These are phyloP conservation scores for Antheraea yamamai DNA, from an alignment of 2,888 invertebrate species.

Conservation along the genomic window DNA sequence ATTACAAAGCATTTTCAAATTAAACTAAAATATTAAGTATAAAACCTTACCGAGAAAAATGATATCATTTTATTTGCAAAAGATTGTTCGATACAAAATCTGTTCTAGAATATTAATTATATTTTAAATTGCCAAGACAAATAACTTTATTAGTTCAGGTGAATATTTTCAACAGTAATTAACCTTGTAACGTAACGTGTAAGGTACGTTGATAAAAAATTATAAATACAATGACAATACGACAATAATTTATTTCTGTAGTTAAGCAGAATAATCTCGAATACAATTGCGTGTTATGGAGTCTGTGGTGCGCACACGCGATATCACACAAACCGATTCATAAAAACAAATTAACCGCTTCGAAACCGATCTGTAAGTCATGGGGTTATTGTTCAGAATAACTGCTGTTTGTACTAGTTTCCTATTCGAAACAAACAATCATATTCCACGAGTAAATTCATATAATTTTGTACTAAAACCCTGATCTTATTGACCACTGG, in stretches of 20 bases:
- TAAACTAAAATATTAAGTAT: too few relatives aligned
- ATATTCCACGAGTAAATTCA: constrained; percentile 39
- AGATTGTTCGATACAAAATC: too few relatives aligned
- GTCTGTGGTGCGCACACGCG: constrained; percentile 26
- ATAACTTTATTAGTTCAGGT: constrained; percentile 14
- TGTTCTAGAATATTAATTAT: neutral
- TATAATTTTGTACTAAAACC: constrained; percentile 32
- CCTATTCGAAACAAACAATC: constrained; percentile 33
- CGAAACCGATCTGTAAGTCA: constrained; percentile 34
- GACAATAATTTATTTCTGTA: neutral
- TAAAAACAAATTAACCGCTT: constrained; percentile 36
- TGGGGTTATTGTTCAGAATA: constrained; percentile 41
- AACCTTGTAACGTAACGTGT: too few relatives aligned
- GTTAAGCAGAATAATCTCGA: neutral
- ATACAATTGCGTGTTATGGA: constrained; percentile 28
- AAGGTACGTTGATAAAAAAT: constrained; percentile 28
- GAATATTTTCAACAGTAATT: constrained; percentile 21
- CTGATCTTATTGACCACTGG: constrained; percentile 24
- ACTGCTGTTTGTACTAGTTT: constrained; percentile 49
- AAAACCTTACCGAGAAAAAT: too few relatives aligned
- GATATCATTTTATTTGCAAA: too few relatives aligned
- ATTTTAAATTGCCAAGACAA: neutral
- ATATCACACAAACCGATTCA: constrained; percentile 31
- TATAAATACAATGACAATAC: neutral
- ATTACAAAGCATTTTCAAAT: too few relatives aligned